Conservation (phyloP, 2,797 vertebrate genomes). For the Pygocentrus nattereri region DNA sequence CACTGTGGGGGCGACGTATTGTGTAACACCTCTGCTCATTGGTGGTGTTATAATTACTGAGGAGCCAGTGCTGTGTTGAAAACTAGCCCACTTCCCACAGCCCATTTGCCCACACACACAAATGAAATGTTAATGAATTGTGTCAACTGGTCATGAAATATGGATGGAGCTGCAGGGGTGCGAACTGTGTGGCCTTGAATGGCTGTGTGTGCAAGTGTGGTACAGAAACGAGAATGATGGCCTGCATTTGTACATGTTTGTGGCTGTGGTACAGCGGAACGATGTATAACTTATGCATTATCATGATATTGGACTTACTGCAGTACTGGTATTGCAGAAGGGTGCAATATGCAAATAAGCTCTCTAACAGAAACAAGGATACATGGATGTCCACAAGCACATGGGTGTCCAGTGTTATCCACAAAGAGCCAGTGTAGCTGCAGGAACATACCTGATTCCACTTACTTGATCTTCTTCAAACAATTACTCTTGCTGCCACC, state of each 20-base stretch:
- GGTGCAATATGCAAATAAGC: too few species aligned
- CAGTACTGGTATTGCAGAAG: too few species aligned
- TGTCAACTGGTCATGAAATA: slow-evolving; percentile 5
- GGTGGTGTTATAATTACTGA: slow-evolving; percentile 29
- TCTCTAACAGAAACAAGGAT: too few species aligned
- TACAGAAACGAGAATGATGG: not conserved
- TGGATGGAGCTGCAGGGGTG: slow-evolving; percentile 6
- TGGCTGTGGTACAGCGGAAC: too few species aligned
- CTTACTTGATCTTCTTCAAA: too few species aligned
- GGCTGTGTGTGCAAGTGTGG: not conserved
- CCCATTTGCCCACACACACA: slow-evolving; percentile 29
- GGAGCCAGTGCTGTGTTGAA: not conserved
- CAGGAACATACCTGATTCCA: too few species aligned
- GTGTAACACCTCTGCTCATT: slow-evolving; percentile 35
- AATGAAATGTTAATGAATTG: slow-evolving; percentile 21
- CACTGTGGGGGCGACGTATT: slow-evolving; percentile 8
- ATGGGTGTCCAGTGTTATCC: too few species aligned
- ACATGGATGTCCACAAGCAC: too few species aligned
- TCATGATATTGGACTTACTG: too few species aligned
- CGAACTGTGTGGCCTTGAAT: not conserved
- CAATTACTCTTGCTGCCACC: too few species aligned
- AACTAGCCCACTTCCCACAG: not conserved
- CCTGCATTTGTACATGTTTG: not conserved
- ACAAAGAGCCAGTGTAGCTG: too few species aligned
- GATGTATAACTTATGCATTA: not conserved